phyloP scores from a whole-genome alignment of 1,140 invertebrate species.

The Macrobrachium nipponense region DNA sequence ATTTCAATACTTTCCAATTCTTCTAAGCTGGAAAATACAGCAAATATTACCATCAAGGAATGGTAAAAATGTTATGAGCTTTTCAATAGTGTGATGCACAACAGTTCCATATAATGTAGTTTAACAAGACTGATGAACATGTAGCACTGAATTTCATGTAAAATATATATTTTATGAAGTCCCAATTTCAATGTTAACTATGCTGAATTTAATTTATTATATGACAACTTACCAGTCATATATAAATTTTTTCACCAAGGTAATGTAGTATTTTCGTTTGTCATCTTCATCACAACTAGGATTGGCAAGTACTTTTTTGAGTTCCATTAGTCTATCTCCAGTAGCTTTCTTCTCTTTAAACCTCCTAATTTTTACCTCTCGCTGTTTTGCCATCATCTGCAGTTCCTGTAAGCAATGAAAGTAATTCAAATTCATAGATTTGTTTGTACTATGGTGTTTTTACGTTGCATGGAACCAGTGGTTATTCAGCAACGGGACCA shows the following conservation, averaged over 20 bases:
- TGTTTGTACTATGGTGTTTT: too few relatives aligned
- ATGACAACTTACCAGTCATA: constrained; percentile 69
- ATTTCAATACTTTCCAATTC: constrained; percentile 75
- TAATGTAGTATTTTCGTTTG: constrained; percentile 85
- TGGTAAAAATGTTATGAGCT: neutral
- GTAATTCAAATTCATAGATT: neutral
- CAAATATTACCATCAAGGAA: neutral
- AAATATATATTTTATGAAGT: neutral
- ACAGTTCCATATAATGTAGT: neutral
- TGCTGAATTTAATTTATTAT: neutral
- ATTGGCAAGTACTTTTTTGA: constrained; percentile 72
- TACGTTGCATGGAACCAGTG: too few relatives aligned
- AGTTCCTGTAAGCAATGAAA: constrained; percentile 50
- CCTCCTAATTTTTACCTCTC: constrained; percentile 82
- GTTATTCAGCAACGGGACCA: too few relatives aligned
- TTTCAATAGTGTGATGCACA: neutral
- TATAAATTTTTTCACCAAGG: constrained; percentile 81
- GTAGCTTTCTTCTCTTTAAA: constrained; percentile 85
- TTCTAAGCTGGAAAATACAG: constrained; percentile 74
- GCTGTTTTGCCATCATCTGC: constrained; percentile 66
- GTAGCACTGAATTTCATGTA: neutral
- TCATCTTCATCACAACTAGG: constrained; percentile 78
- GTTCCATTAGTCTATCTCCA: constrained; percentile 76
- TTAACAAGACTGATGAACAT: neutral
- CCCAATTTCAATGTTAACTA: neutral